Conservation (phyloP, 2,888 invertebrate genomes). For the Polyploca ridens region DNA sequence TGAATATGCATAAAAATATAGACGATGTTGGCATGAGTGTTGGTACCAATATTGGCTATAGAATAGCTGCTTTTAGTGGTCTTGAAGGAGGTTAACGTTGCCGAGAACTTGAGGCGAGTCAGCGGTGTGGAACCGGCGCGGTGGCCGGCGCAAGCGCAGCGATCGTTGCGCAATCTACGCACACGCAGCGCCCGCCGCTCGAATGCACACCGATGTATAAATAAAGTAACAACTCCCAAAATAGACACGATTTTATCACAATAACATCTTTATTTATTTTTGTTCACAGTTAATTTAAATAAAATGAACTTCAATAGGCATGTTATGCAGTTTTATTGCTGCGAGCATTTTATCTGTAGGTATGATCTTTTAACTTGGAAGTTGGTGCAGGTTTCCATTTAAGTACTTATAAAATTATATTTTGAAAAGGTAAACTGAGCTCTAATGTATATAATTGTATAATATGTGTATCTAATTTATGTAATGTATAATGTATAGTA, state of each 20-base stretch:
- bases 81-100: constrained; percentile 70
- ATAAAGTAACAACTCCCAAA: constrained; percentile 17
- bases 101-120: constrained; percentile 73
- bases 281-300: no score
- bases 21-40: neutral
- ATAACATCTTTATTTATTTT: constrained; percentile 4
- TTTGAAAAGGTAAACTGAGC: neutral
- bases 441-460: no score
- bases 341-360: neutral
- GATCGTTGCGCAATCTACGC: constrained; percentile 68
- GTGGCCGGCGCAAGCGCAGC: constrained; percentile 37
- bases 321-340: neutral
- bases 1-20: neutral
- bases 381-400: neutral
- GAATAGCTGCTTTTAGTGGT: constrained; percentile 31
- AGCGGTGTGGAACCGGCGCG: constrained; percentile 54
- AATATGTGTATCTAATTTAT: no score
- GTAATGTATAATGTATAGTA: no score
- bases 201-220: constrained; percentile 30
- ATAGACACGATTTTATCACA: constrained; percentile 11
- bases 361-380: neutral
- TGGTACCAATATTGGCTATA: neutral
- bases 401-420: neutral
- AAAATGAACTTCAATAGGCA: neutral
- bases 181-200: constrained; percentile 42